Conservation (phyloP, 2,888 invertebrate species). For the Tenthredo mesomela region DNA sequence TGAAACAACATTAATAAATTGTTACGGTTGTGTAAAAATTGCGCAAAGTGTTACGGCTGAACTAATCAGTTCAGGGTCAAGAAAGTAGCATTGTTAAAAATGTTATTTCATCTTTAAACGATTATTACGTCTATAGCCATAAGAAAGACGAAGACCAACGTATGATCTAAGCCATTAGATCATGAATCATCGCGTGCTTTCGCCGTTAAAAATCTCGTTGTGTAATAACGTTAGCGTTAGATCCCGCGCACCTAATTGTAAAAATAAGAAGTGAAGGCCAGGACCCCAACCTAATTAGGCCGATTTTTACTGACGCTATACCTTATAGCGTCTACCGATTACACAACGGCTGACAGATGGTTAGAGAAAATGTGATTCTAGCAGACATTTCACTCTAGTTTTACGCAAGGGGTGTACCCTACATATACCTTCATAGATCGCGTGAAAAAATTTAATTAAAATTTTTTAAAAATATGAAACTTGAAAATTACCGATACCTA, state of each 20-base stretch:
- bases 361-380: constrained; percentile 36
- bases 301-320: constrained; percentile 28
- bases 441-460: not conserved
- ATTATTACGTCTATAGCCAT: not conserved
- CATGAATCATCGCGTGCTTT: constrained; percentile 5
- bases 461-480: too few relatives aligned
- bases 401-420: not conserved
- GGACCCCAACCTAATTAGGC: constrained; percentile 17
- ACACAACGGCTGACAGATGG: constrained; percentile 30
- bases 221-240: constrained; percentile 12
- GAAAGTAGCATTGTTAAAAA: not conserved
- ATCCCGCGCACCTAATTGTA: not conserved
- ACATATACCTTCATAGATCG: not conserved
- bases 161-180: not conserved
- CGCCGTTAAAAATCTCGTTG: constrained; percentile 16
- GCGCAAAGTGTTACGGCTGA: not conserved
- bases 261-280: constrained; percentile 17
- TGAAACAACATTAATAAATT: not conserved
- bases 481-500: not conserved
- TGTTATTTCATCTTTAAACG: not conserved
- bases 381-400: not conserved
- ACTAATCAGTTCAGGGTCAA: constrained; percentile 24
- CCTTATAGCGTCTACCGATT: not conserved
- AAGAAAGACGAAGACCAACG: not conserved
- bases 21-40: not conserved